phyloP scores from a whole-genome alignment of 2,888 invertebrate genomes.

The Trimorus sp. region DNA sequence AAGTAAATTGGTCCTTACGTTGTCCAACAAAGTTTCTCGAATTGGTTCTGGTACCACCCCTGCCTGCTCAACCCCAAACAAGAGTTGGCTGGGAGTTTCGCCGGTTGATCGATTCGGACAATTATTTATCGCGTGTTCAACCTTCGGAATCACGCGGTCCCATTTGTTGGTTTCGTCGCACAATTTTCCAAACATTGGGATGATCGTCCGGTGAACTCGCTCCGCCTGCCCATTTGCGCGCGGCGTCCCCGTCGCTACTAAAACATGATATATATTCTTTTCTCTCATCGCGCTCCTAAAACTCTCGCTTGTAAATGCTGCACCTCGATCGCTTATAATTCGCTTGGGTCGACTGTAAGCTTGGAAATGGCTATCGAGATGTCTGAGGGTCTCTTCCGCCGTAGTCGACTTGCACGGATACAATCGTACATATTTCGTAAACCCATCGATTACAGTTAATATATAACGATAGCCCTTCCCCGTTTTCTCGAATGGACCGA shows the following conservation, averaged over 20 bases:
- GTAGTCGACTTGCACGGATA: slow-evolving; percentile 11
- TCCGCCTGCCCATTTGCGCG: slow-evolving; percentile 77
- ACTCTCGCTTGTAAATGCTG: slow-evolving; percentile 72
- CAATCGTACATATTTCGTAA: slow-evolving; percentile 2
- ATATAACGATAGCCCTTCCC: background rate
- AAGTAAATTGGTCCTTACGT: slow-evolving; percentile 43
- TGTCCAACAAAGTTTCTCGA: slow-evolving; percentile 5
- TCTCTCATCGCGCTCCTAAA: slow-evolving; percentile 74
- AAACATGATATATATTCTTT: slow-evolving; percentile 68
- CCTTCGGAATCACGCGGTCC: slow-evolving; percentile 17
- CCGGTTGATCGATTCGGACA: slow-evolving; percentile 63
- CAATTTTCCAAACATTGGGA: slow-evolving; percentile 28
- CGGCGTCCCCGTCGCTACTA: slow-evolving; percentile 72
- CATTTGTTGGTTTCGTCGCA: slow-evolving; percentile 41
- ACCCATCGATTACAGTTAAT: slow-evolving; percentile 68
- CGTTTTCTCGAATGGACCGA: slow-evolving; percentile 12
- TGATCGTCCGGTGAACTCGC: slow-evolving; percentile 72
- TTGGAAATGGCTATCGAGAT: slow-evolving; percentile 61
- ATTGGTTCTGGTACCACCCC: slow-evolving; percentile 42
- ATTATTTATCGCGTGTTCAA: slow-evolving; percentile 68
- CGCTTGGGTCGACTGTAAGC: slow-evolving; percentile 71
- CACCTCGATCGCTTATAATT: slow-evolving; percentile 78
- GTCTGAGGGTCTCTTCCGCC: slow-evolving; percentile 47
- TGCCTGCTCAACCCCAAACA: slow-evolving; percentile 71
- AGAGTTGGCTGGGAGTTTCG: slow-evolving; percentile 68